Conservation (phyloP, 2,113 vertebrate species). For the Lophochroa leadbeateri region DNA sequence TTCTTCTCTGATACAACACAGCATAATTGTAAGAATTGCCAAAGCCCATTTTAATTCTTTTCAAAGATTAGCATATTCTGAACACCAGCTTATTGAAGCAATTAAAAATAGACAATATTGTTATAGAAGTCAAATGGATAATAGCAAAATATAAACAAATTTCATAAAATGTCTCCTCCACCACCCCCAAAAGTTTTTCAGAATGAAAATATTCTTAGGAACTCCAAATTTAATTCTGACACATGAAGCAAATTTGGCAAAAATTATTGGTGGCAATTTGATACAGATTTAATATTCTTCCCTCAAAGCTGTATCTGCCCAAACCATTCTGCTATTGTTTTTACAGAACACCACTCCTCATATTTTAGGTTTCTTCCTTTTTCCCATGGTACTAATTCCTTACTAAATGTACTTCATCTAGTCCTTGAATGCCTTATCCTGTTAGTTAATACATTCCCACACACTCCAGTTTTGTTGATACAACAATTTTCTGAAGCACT, state of each 20-base stretch:
- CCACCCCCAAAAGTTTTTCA: not conserved
- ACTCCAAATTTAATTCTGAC: not conserved
- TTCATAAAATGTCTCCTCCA: not conserved
- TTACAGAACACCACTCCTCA: not conserved
- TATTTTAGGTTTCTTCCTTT: not conserved
- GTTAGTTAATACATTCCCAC: not conserved
- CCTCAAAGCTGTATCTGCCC: not conserved
- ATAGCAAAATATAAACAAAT: not conserved
- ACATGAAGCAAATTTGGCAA: not conserved
- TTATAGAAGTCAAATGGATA: not conserved
- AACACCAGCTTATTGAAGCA: not conserved
- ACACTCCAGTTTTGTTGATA: slow-evolving; percentile 6
- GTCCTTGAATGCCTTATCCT: not conserved
- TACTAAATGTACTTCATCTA: not conserved
- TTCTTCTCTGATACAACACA: not conserved
- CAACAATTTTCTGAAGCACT: slow-evolving; percentile 40
- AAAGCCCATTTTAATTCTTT: not conserved
- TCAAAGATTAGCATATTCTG: not conserved
- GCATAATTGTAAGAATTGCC: not conserved
- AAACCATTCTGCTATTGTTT: not conserved
- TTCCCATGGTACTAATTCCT: not conserved
- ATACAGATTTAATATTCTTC: not conserved
- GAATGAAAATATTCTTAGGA: not conserved
- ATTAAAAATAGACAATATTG: not conserved
- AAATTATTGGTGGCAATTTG: not conserved